Evolutionary conservation across 2,797 vertebrate genomes (phyloP), one percentile per base, ranked within the genome.

Genomic region (Leptatherina wallacei): DNA sequence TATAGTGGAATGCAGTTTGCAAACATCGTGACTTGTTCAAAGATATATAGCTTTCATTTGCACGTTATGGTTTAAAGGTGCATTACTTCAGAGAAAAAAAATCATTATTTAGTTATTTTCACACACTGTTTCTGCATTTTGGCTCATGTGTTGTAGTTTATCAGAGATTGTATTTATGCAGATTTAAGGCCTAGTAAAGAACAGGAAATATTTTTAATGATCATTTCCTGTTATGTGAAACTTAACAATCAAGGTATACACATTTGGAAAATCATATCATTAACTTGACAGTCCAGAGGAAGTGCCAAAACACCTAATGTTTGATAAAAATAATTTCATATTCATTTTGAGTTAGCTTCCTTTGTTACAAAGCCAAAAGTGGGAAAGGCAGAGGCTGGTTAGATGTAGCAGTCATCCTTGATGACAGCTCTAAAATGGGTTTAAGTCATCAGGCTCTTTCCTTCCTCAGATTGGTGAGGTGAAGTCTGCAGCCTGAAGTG

Each of bases 401-500:
- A 71, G 65, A 71, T 70, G 32, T 0, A 67, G 56, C 55, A 67
- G 60, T 27, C 69, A 36, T 57, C 60, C 60, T n/a, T 18, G 35
- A 75, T 66, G 60, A 44, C 65, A 51, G 62, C 63, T 78, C 58
- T 66, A 54, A 75, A 78, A 73, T 64, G 52, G 47, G 51, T 27
- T 69, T 4, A 56, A 72, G 14, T 67, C 63, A 65, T 57, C 65
- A 62, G 33, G 60, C 35, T 71, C 42, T 22, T 60, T 55, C 51
- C 71, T 72, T 66, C 61, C 60, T 61, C 44, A 80, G 72, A 67
- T 69, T 65, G 58, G 54, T 64, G 35, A 30, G 40, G 54, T 62
- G 47, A 73, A 80, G 73, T 49, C 73, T 70, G 65, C 62, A 69
- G 77, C 57, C 79, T 78, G 49, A 73, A 63, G 75, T 73, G 67